phyloP scores from a whole-genome alignment of 2,888 invertebrate species.

The Metellina segmentata region DNA sequence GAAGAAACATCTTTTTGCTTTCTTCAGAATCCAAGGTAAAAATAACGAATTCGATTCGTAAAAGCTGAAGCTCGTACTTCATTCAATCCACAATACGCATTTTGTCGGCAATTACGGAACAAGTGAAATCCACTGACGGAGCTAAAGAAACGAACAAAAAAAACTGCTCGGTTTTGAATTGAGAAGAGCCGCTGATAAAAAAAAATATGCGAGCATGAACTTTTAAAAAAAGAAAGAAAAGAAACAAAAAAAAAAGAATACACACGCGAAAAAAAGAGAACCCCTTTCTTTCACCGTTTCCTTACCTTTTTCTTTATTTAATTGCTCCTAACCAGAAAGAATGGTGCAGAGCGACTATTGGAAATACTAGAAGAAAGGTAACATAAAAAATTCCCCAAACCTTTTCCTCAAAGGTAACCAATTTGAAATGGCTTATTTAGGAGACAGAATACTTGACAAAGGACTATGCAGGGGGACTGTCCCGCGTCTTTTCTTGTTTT shows the following conservation, averaged over 20 bases:
- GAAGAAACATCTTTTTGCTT: slow-evolving; percentile 13
- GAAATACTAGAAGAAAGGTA: slow-evolving; percentile 21
- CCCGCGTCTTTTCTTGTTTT: slow-evolving; percentile 30
- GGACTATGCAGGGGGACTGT: slow-evolving; percentile 42
- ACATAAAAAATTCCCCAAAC: slow-evolving; percentile 41
- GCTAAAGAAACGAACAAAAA: slow-evolving; percentile 18
- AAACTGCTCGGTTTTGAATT: slow-evolving; percentile 36
- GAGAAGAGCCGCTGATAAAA: slow-evolving; percentile 24
- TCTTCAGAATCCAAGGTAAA: slow-evolving; percentile 17
- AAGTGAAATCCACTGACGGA: slow-evolving; percentile 64
- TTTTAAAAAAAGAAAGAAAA: slow-evolving; percentile 32
- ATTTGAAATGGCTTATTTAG: slow-evolving; percentile 76
- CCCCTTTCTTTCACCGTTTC: slow-evolving; percentile 55
- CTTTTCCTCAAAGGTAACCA: slow-evolving; percentile 69
- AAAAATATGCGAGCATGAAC: slow-evolving; percentile 55
- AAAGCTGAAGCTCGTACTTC: slow-evolving; percentile 17
- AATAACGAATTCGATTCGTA: slow-evolving; percentile 22
- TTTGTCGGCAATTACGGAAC: slow-evolving; percentile 70
- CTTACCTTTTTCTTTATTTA: slow-evolving; percentile 74
- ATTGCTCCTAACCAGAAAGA: slow-evolving; percentile 72
- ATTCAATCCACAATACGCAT: slow-evolving; percentile 35
- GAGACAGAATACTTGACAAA: slow-evolving; percentile 64
- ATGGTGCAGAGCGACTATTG: slow-evolving; percentile 39
- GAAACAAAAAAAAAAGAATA: not conserved
- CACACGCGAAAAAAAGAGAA: slow-evolving; percentile 4